A percentile compares a stretch with the other conserved stretches of the same genome.
These are phyloP conservation scores for Trachymyrmex cornetzi DNA, from an alignment of 1,140 invertebrate species.

Conservation along the genomic window DNA sequence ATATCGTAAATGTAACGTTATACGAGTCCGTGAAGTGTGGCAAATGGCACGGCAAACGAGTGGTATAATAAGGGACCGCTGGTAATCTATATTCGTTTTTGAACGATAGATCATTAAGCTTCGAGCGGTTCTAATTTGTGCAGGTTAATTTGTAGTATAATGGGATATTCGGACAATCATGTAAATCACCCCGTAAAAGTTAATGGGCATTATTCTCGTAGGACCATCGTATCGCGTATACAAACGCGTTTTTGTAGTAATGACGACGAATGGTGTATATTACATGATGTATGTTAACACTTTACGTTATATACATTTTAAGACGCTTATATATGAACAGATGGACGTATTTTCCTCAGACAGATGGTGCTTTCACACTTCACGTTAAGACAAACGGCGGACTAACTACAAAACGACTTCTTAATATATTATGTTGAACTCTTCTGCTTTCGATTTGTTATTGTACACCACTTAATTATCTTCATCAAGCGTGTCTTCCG, in stretches of 20 bases:
- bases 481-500: conserved; percentile 71
- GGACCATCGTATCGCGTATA: not conserved
- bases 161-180: conserved; percentile 33
- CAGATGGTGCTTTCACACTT: conserved; percentile 69
- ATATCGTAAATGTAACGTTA: conserved; percentile 3
- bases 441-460: conserved; percentile 72
- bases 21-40: not conserved
- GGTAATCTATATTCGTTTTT: conserved; percentile 38
- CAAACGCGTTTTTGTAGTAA: conserved; percentile 46
- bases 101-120: conserved; percentile 45
- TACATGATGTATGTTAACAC: not conserved
- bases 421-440: conserved; percentile 71
- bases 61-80: not conserved
- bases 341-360: conserved; percentile 66
- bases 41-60: conserved; percentile 46
- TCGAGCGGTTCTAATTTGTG: conserved; percentile 37
- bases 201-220: conserved; percentile 55
- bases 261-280: not conserved
- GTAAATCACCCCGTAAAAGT: conserved; percentile 64
- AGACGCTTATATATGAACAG: conserved; percentile 26
- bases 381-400: conserved; percentile 67
- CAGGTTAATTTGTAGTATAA: conserved; percentile 61
- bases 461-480: conserved; percentile 70
- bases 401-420: conserved; percentile 67
- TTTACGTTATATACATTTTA: not conserved